A percentile compares a stretch with the other conserved stretches of the same genome.
Evolutionary conservation across 2,797 vertebrate genomes (phyloP).

Genomic region (Apodemus agrarius): DNA sequence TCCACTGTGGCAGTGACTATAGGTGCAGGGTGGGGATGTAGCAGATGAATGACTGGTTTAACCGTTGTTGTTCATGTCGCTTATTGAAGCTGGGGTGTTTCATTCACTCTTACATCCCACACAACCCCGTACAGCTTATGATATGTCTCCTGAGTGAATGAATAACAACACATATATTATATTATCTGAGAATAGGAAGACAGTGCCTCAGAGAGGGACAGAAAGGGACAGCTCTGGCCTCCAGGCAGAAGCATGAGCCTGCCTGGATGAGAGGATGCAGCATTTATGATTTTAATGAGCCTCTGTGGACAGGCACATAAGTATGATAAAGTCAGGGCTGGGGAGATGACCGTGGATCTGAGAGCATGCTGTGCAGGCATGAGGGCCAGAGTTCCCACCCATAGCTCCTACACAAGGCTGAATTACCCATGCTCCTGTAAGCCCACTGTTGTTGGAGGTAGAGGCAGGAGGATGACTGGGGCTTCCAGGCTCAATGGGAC

Average conservation of each 20-base stretch:
- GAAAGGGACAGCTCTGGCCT: neutral
- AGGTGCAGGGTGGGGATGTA: neutral
- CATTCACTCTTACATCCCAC: neutral
- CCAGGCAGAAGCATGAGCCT: slow-evolving; percentile 1
- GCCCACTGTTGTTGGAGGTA: neutral
- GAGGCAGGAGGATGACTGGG: neutral
- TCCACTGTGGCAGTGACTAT: neutral
- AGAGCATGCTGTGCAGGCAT: neutral
- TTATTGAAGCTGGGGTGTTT: slow-evolving; percentile 14
- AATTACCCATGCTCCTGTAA: neutral
- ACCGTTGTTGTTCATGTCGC: neutral
- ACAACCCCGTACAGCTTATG: neutral
- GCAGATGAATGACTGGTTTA: neutral
- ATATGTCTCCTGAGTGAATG: slow-evolving; percentile 26
- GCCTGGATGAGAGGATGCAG: neutral
- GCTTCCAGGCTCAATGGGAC: neutral
- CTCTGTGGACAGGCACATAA: neutral
- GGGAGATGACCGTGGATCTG: too few relatives aligned
- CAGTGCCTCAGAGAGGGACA: neutral
- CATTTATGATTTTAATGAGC: neutral
- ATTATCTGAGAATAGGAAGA: neutral
- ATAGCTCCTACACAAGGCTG: neutral
- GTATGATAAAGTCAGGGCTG: neutral
- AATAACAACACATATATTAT: neutral
- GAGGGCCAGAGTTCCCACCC: neutral